phyloP scores from a whole-genome alignment of 2,888 invertebrate species.

The Labia minor region DNA sequence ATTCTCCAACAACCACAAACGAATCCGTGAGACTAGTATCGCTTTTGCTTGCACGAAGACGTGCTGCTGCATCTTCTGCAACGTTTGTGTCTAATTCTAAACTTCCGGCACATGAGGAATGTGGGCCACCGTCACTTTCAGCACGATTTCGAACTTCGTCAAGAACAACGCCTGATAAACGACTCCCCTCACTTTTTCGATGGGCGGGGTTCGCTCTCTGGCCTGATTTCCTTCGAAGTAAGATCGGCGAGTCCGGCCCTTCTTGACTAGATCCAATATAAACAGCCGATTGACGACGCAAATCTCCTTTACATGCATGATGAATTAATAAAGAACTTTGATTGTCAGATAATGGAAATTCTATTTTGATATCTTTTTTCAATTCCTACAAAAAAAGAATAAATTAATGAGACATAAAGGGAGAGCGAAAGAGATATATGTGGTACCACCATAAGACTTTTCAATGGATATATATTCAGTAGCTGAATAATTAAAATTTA shows the following conservation, averaged over 20 bases:
- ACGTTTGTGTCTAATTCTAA: slow-evolving; percentile 18
- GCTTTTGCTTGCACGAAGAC: slow-evolving; percentile 73
- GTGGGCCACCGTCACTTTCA: slow-evolving; percentile 48
- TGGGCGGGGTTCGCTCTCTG: slow-evolving; percentile 28
- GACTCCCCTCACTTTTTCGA: slow-evolving; percentile 28
- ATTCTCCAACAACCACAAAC: slow-evolving; percentile 67
- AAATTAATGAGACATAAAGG: too few relatives aligned
- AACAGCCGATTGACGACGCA: slow-evolving; percentile 24
- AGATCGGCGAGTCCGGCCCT: slow-evolving; percentile 25
- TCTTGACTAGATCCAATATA: slow-evolving; percentile 18
- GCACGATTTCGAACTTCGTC: slow-evolving; percentile 45
- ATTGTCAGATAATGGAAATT: background rate
- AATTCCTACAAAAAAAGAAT: background rate
- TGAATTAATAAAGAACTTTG: background rate
- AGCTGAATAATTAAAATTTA: too few relatives aligned
- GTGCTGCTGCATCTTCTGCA: slow-evolving; percentile 30
- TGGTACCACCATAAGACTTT: background rate
- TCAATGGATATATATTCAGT: too few relatives aligned
- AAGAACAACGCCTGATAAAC: slow-evolving; percentile 29
- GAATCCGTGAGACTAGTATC: slow-evolving; percentile 85
- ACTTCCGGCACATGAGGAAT: background rate
- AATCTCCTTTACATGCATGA: slow-evolving; percentile 21
- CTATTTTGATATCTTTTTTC: background rate
- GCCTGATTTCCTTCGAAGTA: slow-evolving; percentile 29
- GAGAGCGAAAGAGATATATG: too few relatives aligned